Conservation (phyloP, 2,797 vertebrate species). For the Hypotaenidia philippensis region DNA sequence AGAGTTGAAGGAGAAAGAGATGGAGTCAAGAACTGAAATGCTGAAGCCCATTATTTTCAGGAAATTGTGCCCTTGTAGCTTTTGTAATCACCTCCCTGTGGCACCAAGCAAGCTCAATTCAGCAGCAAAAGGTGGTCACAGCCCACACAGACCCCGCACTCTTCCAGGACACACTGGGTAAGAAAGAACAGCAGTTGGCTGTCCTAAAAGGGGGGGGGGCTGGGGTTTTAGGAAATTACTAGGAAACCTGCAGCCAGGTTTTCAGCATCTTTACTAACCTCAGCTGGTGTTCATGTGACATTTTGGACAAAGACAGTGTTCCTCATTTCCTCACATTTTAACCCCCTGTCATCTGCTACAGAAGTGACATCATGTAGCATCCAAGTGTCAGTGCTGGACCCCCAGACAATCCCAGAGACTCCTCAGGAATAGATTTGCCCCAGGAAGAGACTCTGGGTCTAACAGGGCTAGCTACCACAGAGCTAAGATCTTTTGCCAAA, state of each 20-base stretch:
- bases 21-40: background rate
- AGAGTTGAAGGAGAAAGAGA: background rate
- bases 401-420: background rate
- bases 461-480: background rate
- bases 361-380: background rate
- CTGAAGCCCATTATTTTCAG: background rate
- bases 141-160: fast-evolving
- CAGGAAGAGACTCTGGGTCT: background rate
- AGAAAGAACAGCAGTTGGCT: background rate
- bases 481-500: background rate
- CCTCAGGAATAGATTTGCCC: background rate
- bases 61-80: background rate
- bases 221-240: background rate
- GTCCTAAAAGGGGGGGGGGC: background rate
- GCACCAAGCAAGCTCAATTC: background rate
- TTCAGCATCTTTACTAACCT: background rate
- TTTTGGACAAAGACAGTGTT: background rate
- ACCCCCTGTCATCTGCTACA: background rate
- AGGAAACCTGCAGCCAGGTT: background rate
- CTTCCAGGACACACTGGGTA: background rate
- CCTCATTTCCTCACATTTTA: background rate
- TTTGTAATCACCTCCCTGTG: background rate
- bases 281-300: background rate
- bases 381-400: fast-evolving
- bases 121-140: background rate